phyloP scores from a whole-genome alignment of 1,140 invertebrate genomes.

The Limonius californicus region DNA sequence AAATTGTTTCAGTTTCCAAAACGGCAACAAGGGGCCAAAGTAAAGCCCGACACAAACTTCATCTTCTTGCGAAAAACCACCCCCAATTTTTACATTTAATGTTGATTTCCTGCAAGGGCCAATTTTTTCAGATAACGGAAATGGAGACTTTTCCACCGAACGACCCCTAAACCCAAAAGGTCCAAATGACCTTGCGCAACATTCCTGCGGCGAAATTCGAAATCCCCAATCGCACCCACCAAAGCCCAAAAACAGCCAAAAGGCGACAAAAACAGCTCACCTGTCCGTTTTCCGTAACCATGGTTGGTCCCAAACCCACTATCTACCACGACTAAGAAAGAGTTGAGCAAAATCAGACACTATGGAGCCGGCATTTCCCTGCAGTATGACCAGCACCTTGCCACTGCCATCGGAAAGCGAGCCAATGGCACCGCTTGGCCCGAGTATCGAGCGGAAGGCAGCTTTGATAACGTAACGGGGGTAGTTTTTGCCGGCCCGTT shows the following conservation, averaged over 20 bases:
- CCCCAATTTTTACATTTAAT: too few relatives aligned
- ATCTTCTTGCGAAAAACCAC: too few relatives aligned
- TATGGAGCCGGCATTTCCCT: conserved; percentile 20
- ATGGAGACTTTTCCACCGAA: too few relatives aligned
- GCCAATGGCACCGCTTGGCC: conserved; percentile 20
- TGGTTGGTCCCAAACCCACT: conserved; percentile 21
- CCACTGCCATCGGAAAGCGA: conserved; percentile 15
- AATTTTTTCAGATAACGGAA: too few relatives aligned
- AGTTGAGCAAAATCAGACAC: conserved; percentile 23
- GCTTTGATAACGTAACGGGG: conserved; percentile 18
- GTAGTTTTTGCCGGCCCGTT: neutral
- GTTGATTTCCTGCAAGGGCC: too few relatives aligned
- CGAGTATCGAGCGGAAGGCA: conserved; percentile 24
- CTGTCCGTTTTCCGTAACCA: conserved; percentile 23
- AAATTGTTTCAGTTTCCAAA: too few relatives aligned
- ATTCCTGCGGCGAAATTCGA: too few relatives aligned
- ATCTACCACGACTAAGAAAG: conserved; percentile 10
- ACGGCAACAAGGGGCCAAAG: too few relatives aligned
- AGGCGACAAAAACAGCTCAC: conserved; percentile 1
- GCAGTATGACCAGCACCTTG: conserved; percentile 19
- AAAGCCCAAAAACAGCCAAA: neutral
- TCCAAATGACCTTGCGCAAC: too few relatives aligned
- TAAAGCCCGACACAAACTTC: too few relatives aligned
- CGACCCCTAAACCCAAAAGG: too few relatives aligned
- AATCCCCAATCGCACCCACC: too few relatives aligned